Base-by-base conservation (phyloP, 2,113 vertebrate species). In the Chrysochloris asiatica region DNA sequence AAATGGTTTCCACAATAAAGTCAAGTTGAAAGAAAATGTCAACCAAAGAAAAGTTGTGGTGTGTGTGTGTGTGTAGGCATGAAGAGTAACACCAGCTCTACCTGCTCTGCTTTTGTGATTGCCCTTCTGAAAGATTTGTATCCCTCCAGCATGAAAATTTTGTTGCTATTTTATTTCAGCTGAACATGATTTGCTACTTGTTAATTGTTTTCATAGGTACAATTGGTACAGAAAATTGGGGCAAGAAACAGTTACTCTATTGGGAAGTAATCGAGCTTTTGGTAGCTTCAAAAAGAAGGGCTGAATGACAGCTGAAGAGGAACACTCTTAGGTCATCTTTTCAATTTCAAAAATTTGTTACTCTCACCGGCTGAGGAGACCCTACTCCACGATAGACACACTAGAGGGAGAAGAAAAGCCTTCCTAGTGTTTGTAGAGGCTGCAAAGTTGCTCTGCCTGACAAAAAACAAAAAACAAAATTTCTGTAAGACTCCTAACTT, bases 401-500 rank as follows among this genome's bases (percentile, higher is more conserved):
- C 6, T 8, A 41, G 45, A 52, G 52, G 63, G 33, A 88, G 36
- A 93, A 54, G n/a, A 59, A 71, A 78, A 67, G 89, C 69, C 52
- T 72, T 45, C 50, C 19, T 4, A 38, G 45, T 16, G 73, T n/a
- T 59, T 17, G 4, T 26, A 12, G 48, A 71, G 22, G 50, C n/a
- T 47, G 45, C 78, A 67, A 12, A 54, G 48, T 54, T 50, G 10
- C 21, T 33, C 13, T 48, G 0, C 19, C 54, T 78, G 56, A 82
- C 45, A 80, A 86, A 83, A 48, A n/a, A n/a, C n/a, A 86, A 54
- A 82, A 28, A 33, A 21, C 13, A 61, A 45, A 12, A 45, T 59
- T 91, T 26, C 48, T 30, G 43, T 78, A 92, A 67, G 87, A 19
- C 67, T 82, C 87, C 84, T n/a, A n/a, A 21, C 75, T 91, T 87